Evolutionary conservation across 2,797 vertebrate genomes (phyloP).

Genomic region (Alauda arvensis): DNA sequence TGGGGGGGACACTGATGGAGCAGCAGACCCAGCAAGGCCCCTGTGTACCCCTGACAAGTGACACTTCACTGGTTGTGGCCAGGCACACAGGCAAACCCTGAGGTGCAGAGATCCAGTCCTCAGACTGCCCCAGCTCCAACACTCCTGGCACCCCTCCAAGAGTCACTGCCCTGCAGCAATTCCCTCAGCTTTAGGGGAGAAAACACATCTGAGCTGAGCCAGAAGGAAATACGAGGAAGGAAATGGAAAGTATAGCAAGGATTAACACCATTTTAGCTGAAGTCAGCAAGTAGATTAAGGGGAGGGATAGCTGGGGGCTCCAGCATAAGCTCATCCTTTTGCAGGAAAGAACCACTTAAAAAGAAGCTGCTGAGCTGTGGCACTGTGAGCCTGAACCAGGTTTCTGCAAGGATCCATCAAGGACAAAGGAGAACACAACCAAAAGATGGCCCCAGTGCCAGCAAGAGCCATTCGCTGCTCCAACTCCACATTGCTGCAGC

Average conservation of each 20-base stretch:
- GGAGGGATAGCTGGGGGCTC: not conserved
- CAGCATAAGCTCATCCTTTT: not conserved
- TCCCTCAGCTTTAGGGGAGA: not conserved
- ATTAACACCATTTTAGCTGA: not conserved
- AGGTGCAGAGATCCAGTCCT: not conserved
- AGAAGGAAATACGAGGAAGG: not conserved
- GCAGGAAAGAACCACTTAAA: not conserved
- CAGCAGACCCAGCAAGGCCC: not conserved
- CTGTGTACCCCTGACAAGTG: not conserved
- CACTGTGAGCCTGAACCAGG: not conserved
- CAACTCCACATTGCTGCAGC: accelerated
- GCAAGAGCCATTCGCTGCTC: not conserved
- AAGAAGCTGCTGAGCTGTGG: not conserved
- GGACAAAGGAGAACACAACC: not conserved
- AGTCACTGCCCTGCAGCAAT: not conserved
- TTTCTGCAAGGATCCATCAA: not conserved
- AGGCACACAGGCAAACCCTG: not conserved
- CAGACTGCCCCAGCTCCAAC: not conserved
- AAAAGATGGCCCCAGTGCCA: not conserved
- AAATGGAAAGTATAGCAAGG: not conserved
- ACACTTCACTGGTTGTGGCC: not conserved
- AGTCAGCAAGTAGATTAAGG: not conserved
- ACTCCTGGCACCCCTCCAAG: not conserved
- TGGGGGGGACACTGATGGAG: not conserved
- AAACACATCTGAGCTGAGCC: not conserved